Base-by-base conservation (phyloP, 2,888 invertebrate genomes). In the Synanthedon myopaeformis region DNA sequence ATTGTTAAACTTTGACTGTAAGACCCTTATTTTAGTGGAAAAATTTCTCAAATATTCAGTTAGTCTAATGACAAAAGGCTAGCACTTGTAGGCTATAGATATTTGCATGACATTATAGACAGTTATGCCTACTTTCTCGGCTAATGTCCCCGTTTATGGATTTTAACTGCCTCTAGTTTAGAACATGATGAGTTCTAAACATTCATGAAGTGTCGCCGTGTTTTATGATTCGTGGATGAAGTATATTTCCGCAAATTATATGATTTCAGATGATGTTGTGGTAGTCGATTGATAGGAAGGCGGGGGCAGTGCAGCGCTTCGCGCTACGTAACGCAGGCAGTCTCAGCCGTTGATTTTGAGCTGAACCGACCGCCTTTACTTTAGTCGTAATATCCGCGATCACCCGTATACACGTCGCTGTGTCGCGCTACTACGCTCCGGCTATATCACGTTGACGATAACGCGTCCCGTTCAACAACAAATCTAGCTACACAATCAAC, bases 331-430 rank as follows among this genome's bases (percentile, higher is more conserved):
- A 19, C 50, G 19, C 17, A 17, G 50, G 35, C 14, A 14, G 23
- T 23, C 17, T 14, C 17, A 14, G 23, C 49, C 49, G 35, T n/a
- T n/a, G 13, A 14, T 17, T 17, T n/a, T 11, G 14, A 19, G 49
- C 49, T 17, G 49, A 19, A 11, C 49, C 12, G 49, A 45, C 49
- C 49, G 49, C 49, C 14, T 49, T 17, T 49, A 84, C 14, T 49
- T 17, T 49, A 84, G 85, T 86, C 77, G 75, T 62, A 72, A 69
- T 67, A 67, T 67, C 65, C 76, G 84, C 82, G 82, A 78, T 69
- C 74, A 57, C 53, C 64, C 67, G 82, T 64, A 74, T 67, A 73
- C 79, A 83, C 84, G 85, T 82, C 70, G 74, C 69, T 79, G 83
- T 83, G 85, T 82, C 70, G 74, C 69, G 69, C 57, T 60, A 60